Percentiles rank a stretch among this genome's conserved stretches.
Conservation (phyloP, 2,888 invertebrate species). For the Eretmocerus hayati region DNA sequence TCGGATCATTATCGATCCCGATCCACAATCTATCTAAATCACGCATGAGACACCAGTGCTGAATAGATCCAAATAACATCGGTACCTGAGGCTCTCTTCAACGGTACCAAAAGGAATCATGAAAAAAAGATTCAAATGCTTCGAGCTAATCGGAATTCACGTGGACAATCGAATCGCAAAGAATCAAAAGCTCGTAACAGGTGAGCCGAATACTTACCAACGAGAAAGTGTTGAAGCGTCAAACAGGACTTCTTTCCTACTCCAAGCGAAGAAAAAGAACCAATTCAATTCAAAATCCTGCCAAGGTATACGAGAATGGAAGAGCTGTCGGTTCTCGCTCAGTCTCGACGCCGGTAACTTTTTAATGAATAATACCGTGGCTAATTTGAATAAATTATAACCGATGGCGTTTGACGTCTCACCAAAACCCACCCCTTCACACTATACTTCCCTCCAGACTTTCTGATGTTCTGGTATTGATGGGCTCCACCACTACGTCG, state of each 20-base stretch:
- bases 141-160: not conserved
- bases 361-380: constrained; percentile 44
- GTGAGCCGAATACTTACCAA: no score
- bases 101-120: not conserved
- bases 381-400: constrained; percentile 48
- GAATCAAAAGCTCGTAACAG: constrained; percentile 12
- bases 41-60: no score
- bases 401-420: constrained; percentile 45
- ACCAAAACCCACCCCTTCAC: no score
- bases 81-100: no score
- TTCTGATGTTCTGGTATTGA: constrained; percentile 40
- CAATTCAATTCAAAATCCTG: no score
- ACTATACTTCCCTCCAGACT: no score
- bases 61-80: no score
- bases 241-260: constrained; percentile 19
- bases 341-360: constrained; percentile 39
- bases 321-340: no score
- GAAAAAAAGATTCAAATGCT: not conserved
- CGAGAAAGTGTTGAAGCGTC: constrained; percentile 18
- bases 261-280: constrained; percentile 7
- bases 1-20: no score
- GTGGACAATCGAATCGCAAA: not conserved
- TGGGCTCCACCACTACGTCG: no score
- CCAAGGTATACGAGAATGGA: no score
- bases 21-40: no score